Base-by-base conservation (phyloP, 2,888 invertebrate genomes). In the Margaritifera margaritifera region DNA sequence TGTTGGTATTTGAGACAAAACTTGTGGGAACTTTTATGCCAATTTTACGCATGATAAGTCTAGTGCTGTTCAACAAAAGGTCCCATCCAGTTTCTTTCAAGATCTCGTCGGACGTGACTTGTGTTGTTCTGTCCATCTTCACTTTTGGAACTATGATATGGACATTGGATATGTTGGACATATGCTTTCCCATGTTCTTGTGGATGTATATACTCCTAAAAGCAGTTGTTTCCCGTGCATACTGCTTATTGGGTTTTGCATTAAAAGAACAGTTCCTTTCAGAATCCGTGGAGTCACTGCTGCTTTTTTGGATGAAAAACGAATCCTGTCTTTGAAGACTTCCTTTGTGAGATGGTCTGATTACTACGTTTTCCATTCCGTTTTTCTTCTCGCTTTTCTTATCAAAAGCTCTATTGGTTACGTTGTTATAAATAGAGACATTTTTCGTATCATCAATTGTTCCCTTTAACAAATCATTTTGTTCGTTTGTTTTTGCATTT, bases 11-110 rank as follows among this genome's bases (percentile, higher is more conserved):
- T 42, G 42, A 2, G 42, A 15, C 42, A 42, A 42, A 42, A 42
- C 42, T 15, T 42, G 42, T 42, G 42, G 69, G 70, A 6, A 68
- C 53, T 31, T 66, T 68, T n/a, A 71, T 62, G 24, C 69, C 64
- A 8, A 73, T 68, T n/a, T 64, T 63, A 54, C 71, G 50, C 18
- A 77, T 22, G 3, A 74, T 51, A 6, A 71, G 62, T 42, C 42
- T 3, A 11, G 42, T 42, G 42, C 42, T 42, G 15, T 42, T 42
- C 42, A 42, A 42, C 15, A 42, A 56, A 2, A 66, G 6, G 63
- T 74, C 69, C 78, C 79, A 84, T 4, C 81, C 81, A 4, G 84
- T 84, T 56, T 79, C 82, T 56, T 31, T 24, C 15, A 71, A 77
- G 19, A 83, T 84, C 54, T 82, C 82, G 11, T 65, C 52, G 52